Conservation (phyloP, 2,797 vertebrate genomes). For the Notoglanidium macrostoma region DNA sequence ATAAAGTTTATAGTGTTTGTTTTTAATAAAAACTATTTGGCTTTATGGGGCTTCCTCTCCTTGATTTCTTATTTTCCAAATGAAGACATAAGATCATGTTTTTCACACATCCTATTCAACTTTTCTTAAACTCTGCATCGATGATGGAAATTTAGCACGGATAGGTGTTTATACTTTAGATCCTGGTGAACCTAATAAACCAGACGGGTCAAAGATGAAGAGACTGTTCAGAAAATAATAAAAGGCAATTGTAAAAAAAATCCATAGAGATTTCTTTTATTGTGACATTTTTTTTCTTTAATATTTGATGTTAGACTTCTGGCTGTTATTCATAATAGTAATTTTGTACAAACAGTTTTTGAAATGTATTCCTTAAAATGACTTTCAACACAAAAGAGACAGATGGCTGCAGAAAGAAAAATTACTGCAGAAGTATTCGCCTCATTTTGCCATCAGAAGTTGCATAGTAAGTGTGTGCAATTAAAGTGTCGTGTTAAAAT, state of each 20-base stretch:
- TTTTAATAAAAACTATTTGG: conserved; percentile 71
- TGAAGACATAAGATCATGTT: not conserved
- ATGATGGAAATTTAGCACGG: not conserved
- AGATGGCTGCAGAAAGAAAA: not conserved
- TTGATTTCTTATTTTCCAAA: not conserved
- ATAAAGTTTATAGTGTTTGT: conserved; percentile 65
- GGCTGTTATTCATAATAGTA: not conserved
- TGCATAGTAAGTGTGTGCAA: not conserved
- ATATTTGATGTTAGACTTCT: not conserved
- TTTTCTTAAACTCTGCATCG: not conserved
- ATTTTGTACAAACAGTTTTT: no score
- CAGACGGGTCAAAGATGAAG: not conserved
- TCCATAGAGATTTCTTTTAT: not conserved
- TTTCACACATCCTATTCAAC: no score
- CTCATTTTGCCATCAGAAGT: conserved; percentile 1
- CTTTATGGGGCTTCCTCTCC: not conserved
- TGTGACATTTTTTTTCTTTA: not conserved
- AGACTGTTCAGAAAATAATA: not conserved
- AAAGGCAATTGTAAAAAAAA: not conserved
- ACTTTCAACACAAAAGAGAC: not conserved
- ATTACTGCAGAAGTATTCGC: not conserved
- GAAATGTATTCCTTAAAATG: not conserved
- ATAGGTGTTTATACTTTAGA: not conserved
- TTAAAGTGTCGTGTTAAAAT: not conserved
- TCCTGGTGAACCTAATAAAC: not conserved